Conservation (phyloP, 64 coral and sea anemone genomes). For the Platygyra sinensis region DNA sequence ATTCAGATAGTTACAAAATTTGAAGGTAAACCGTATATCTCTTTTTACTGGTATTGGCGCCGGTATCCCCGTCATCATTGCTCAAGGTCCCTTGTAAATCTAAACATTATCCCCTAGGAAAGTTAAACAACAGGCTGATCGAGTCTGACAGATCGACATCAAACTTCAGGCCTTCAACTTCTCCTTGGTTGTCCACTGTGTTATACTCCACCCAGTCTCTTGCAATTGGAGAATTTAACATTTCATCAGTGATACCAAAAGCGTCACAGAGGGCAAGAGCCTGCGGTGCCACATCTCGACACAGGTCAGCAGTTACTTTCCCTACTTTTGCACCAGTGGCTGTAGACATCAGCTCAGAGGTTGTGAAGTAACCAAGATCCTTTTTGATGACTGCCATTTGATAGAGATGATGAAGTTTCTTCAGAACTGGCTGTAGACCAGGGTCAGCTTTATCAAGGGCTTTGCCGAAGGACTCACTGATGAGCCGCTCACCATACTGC, state of each 20-base stretch:
- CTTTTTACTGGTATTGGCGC: too few species aligned
- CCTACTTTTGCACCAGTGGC: conserved; percentile 57
- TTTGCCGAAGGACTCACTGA: conserved; percentile 72
- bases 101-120: too few species aligned
- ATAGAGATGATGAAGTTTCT: conserved; percentile 74
- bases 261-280: conserved; percentile 84
- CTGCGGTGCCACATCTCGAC: conserved; percentile 76
- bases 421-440: conserved; percentile 61
- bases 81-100: too few species aligned
- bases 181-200: conserved; percentile 77
- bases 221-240: conserved; percentile 84
- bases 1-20: too few species aligned
- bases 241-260: conserved; percentile 83
- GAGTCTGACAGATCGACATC: too few species aligned
- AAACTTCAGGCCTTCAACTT: background rate
- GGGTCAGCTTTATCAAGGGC: conserved; percentile 47
- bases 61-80: too few species aligned
- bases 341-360: conserved; percentile 43
- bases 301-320: conserved; percentile 79
- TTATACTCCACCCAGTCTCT: conserved; percentile 92
- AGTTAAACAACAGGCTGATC: background rate
- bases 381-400: conserved; percentile 68
- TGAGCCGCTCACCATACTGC: conserved; percentile 79
- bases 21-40: too few species aligned
- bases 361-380: conserved; percentile 71